phyloP scores from a whole-genome alignment of 1,140 invertebrate species.

The Brachionus asplanchnoidis region DNA sequence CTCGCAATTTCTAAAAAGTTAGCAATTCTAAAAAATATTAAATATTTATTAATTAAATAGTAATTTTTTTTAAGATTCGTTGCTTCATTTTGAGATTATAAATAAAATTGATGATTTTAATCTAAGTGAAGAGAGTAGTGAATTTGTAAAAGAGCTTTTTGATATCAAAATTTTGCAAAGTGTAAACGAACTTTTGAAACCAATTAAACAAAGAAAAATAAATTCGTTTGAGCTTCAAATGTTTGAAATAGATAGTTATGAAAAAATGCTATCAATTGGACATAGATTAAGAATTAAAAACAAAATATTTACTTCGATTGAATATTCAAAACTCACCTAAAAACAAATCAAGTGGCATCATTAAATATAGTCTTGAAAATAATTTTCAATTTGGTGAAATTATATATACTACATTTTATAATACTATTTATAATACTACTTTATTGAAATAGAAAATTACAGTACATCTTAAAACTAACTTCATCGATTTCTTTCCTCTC shows the following conservation, averaged over 20 bases:
- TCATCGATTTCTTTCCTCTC: too few relatives aligned
- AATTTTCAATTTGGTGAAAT: not conserved
- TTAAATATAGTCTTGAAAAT: not conserved
- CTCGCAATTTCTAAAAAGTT: not conserved
- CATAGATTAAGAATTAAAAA: slow-evolving; percentile 24
- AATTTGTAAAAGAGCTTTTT: not conserved
- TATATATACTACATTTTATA: too few relatives aligned
- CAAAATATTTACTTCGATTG: not conserved
- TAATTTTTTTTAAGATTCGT: not conserved
- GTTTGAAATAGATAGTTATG: not conserved
- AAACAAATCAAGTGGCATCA: not conserved
- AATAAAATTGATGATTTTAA: not conserved
- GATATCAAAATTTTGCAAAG: not conserved
- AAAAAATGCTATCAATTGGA: not conserved
- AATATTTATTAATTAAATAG: not conserved
- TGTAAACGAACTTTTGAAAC: not conserved
- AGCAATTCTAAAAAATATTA: not conserved
- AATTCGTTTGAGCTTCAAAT: not conserved
- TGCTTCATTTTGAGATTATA: not conserved
- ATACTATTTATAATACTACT: too few relatives aligned
- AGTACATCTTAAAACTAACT: too few relatives aligned
- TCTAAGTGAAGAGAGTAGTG: not conserved
- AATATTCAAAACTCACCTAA: not conserved
- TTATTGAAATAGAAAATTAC: not conserved
- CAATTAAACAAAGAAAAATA: not conserved